These are phyloP conservation scores for Fabriciana adippe DNA, from an alignment of 2,888 invertebrate species.

Conservation along the genomic window DNA sequence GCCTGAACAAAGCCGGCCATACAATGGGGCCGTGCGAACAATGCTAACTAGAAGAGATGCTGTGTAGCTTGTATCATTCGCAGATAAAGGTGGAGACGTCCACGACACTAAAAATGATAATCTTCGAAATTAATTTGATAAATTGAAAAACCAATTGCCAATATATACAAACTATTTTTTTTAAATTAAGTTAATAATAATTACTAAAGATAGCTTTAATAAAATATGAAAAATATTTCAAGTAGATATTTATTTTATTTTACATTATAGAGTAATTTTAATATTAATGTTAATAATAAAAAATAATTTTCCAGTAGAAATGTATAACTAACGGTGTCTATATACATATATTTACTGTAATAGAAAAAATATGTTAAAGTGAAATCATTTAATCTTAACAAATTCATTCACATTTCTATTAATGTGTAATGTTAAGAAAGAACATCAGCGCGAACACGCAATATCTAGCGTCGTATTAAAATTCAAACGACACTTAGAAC, in stretches of 20 bases:
- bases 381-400: neutral
- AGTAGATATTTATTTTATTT: no score
- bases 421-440: constrained; percentile 13
- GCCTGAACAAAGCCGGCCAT: constrained; percentile 71
- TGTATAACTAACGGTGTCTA: no score
- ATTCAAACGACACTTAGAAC: constrained; percentile 76
- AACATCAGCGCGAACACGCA: constrained; percentile 32
- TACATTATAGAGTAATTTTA: no score
- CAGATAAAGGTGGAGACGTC: constrained; percentile 63
- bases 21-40: constrained; percentile 75
- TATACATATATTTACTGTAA: no score
- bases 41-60: constrained; percentile 72
- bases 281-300: no score
- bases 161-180: neutral
- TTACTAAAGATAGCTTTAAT: no score
- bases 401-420: neutral
- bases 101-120: constrained; percentile 15
- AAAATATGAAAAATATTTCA: no score
- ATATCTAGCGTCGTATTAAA: constrained; percentile 67
- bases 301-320: no score
- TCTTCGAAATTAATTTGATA: constrained; percentile 5
- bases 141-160: neutral
- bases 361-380: neutral
- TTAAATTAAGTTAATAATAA: no score
- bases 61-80: constrained; percentile 70